A percentile compares a stretch with the other conserved stretches of the same genome.
Evolutionary conservation across 1,140 invertebrate genomes (phyloP).

Genomic region (Caligus rogercresseyi): DNA sequence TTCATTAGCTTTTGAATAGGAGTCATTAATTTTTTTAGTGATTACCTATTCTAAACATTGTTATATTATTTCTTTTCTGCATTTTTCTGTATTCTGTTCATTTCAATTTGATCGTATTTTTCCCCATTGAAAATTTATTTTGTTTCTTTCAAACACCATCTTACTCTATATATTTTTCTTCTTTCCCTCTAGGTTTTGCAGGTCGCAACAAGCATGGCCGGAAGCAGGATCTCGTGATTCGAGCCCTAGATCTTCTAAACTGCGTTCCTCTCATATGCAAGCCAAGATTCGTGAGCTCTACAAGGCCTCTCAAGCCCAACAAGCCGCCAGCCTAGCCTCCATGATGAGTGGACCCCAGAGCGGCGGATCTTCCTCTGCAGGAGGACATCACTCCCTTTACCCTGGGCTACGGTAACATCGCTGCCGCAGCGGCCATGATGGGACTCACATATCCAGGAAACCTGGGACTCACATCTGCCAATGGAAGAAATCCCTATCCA

Average conservation of each 20-base stretch:
- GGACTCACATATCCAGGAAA: not conserved
- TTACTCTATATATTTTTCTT: not conserved
- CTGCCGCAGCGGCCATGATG: slow-evolving; percentile 2
- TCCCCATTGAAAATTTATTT: too few relatives aligned
- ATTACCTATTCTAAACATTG: too few relatives aligned
- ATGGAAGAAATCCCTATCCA: not conserved
- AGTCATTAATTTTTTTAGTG: too few relatives aligned
- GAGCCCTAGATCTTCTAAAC: slow-evolving; percentile 56
- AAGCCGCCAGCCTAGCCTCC: not conserved
- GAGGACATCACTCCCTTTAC: not conserved
- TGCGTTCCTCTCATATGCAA: slow-evolving; percentile 47
- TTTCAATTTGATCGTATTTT: too few relatives aligned
- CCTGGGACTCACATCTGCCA: not conserved
- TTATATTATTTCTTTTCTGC: too few relatives aligned
- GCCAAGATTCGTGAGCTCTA: slow-evolving; percentile 67
- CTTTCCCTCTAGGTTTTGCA: slow-evolving; percentile 54
- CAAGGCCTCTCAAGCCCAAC: slow-evolving; percentile 24
- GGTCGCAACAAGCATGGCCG: slow-evolving; percentile 65
- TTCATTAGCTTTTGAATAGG: too few relatives aligned
- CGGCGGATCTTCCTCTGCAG: not conserved
- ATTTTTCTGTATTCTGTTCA: too few relatives aligned
- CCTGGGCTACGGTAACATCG: slow-evolving; percentile 2
- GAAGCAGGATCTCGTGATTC: slow-evolving; percentile 61
- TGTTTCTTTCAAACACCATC: too few relatives aligned
- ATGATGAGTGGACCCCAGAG: not conserved